phyloP scores from a whole-genome alignment of 1,140 invertebrate species.

The Pissodes strobi region DNA sequence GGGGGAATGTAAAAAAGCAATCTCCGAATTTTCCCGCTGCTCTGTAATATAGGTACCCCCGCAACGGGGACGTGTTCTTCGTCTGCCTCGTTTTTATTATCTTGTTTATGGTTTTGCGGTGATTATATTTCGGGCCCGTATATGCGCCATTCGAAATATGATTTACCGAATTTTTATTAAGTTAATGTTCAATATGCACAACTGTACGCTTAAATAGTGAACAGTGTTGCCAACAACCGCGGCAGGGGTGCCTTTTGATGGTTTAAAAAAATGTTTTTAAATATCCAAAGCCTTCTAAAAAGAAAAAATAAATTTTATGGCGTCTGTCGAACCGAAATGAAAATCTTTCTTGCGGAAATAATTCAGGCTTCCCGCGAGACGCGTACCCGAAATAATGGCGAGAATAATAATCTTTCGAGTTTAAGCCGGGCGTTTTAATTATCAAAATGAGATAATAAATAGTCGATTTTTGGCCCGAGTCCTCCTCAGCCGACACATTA shows the following conservation, averaged over 20 bases:
- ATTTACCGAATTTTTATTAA: background rate
- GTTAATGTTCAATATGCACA: too few species aligned
- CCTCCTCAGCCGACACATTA: slow-evolving; percentile 16
- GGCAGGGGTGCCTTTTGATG: too few species aligned
- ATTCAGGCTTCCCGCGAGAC: too few species aligned
- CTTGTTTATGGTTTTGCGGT: slow-evolving; percentile 16
- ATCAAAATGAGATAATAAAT: slow-evolving; percentile 27
- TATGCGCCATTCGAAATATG: background rate
- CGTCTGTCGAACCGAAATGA: too few species aligned
- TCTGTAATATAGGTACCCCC: too few species aligned
- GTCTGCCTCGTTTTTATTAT: slow-evolving; percentile 2
- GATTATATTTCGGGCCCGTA: background rate
- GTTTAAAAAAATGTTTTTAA: too few species aligned
- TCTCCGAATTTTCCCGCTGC: slow-evolving; percentile 5
- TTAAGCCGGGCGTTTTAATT: slow-evolving; percentile 23
- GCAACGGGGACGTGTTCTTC: slow-evolving; percentile 10
- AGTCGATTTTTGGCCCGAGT: slow-evolving; percentile 18
- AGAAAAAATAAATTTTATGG: too few species aligned
- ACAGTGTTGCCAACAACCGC: too few species aligned
- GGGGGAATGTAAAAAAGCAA: slow-evolving; percentile 11
- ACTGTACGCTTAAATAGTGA: too few species aligned
- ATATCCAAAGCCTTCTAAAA: too few species aligned
- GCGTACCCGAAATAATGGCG: slow-evolving; percentile 11
- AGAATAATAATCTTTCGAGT: slow-evolving; percentile 18
- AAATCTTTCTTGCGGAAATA: too few species aligned